Conservation (phyloP, 2,797 vertebrate genomes). For the Heliangelus exortis region DNA sequence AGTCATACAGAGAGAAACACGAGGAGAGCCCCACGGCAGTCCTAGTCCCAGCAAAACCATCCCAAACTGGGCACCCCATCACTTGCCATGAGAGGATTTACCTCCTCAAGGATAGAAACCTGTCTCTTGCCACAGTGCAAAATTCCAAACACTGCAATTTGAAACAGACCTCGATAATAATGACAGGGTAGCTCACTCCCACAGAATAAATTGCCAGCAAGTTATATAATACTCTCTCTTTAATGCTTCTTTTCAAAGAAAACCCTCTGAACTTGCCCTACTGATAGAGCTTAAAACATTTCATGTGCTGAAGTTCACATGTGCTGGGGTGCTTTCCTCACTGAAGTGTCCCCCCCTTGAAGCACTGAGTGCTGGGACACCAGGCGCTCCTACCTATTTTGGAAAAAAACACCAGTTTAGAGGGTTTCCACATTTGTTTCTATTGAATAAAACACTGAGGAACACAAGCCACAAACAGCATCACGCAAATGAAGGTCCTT, state of each 20-base stretch:
- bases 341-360: no score
- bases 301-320: background rate
- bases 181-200: background rate
- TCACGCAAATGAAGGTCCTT: accelerated
- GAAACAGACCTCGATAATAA: background rate
- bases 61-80: background rate
- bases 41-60: background rate
- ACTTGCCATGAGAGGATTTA: background rate
- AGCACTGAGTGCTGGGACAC: no score
- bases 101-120: background rate
- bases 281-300: background rate
- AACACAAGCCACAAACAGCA: background rate
- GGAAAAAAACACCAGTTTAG: background rate
- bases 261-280: background rate
- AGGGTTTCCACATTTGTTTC: background rate
- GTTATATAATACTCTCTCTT: background rate
- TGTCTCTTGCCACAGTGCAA: background rate
- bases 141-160: background rate
- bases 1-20: background rate
- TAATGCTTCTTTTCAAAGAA: background rate
- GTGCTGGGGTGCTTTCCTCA: background rate
- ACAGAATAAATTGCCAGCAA: background rate
- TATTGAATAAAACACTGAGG: background rate
- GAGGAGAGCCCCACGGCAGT: background rate
- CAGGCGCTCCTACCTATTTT: background rate